phyloP scores from a whole-genome alignment of 2,797 vertebrate species.

The Ambastaia sidthimunki region DNA sequence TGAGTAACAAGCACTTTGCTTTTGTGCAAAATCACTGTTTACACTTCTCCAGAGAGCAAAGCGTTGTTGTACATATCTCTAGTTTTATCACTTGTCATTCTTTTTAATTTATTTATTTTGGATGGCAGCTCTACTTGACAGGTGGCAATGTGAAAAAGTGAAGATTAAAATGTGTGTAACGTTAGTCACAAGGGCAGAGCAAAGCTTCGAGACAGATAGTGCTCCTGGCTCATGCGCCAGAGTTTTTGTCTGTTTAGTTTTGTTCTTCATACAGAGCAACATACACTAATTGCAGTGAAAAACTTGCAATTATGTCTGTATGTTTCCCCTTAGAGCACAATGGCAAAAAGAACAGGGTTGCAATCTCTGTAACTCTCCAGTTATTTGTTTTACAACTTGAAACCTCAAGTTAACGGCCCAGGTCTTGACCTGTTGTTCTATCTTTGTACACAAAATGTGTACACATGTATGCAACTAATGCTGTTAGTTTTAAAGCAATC shows the following conservation, averaged over 20 bases:
- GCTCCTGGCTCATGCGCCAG: constrained; percentile 31
- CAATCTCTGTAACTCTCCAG: constrained; percentile 11
- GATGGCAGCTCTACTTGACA: constrained; percentile 18
- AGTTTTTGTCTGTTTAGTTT: constrained; percentile 25
- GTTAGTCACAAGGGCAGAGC: constrained; percentile 47
- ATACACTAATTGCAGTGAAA: not conserved
- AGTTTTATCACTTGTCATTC: constrained; percentile 12
- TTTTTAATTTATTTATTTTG: not conserved
- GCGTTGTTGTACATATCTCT: constrained; percentile 22
- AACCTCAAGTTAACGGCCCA: constrained; percentile 10
- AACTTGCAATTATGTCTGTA: constrained; percentile 1
- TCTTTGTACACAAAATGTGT: constrained; percentile 40
- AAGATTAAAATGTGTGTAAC: constrained; percentile 24
- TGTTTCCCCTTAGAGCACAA: not conserved
- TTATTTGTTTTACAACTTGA: constrained; percentile 1
- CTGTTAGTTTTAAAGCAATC: constrained; percentile 40
- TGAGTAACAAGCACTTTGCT: constrained; percentile 39
- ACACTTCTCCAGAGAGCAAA: constrained; percentile 38
- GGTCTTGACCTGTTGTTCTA: not conserved
- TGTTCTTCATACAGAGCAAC: not conserved
- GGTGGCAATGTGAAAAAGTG: constrained; percentile 8
- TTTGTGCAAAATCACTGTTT: constrained; percentile 53
- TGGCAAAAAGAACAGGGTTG: not conserved
- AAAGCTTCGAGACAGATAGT: not conserved
- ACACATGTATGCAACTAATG: constrained; percentile 61